Evolutionary conservation across 2,113 vertebrate species (phyloP), one percentile per base, ranked within the genome.

Genomic region (Neomonachus schauinslandi): DNA sequence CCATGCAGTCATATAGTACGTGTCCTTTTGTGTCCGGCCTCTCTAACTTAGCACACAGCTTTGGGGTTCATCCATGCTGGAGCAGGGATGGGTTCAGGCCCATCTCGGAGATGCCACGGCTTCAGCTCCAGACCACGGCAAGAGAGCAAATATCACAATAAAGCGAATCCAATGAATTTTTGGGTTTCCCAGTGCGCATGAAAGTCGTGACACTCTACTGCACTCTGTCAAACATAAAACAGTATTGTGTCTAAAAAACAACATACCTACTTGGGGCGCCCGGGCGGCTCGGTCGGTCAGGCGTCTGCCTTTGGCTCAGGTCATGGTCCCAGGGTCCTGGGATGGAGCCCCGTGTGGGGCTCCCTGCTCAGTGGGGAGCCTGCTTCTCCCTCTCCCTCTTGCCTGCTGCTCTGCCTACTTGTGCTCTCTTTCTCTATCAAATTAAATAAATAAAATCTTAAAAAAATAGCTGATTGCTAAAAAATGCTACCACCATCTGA

Each of bases 1-100:
- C 12, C 87, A 1, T 1, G 14, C n/a, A 3, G 24, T 24, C 15
- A 4, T 13, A 5, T 1, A 0, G 2, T 0, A 0, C 1, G 1
- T 4, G 15, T 31, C 21, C 59, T 28, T 69, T 18, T 2, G 1
- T 5, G 22, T 4, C 65, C 26, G 57, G 33, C 59, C 36, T 6
- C 57, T n/a, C 51, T 39, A 18, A 1, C 63, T 61, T 3, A 3
- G 51, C 1, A 0, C 13, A 16, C 3, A 4, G 6, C 63, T 36
- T 5, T 2, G 2, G 33, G 86, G 57, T 2, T 14, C 2, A 0
- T 9, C 19, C 5, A 0, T 1, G 26, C 2, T 11, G 2, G 2
- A 11, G 69, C 67, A 1, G 13, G 36, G 5, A 5, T 53, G 18
- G 12, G 57, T 1, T 4, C 72, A 26, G 26, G 42, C 42, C 28